Conservation (phyloP, 2,797 vertebrate species). For the Prunella strophiata region DNA sequence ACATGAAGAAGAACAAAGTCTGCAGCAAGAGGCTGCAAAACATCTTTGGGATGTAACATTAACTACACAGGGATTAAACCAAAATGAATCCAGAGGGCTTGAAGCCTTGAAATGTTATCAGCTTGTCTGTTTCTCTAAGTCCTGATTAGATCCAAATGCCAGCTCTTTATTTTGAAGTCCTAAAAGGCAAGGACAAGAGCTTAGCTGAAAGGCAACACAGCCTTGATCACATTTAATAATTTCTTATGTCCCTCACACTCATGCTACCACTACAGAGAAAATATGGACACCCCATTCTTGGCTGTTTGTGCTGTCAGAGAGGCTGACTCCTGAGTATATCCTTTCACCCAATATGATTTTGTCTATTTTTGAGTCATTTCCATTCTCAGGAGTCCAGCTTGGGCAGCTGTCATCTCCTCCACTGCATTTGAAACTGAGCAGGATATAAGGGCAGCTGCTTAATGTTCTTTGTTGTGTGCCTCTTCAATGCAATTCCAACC, state of each 20-base stretch:
- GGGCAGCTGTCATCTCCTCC: background rate
- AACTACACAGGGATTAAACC: background rate
- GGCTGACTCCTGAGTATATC: background rate
- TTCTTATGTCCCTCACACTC: background rate
- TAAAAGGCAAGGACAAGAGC: constrained; percentile 25
- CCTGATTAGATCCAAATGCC: background rate
- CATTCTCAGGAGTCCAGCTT: background rate
- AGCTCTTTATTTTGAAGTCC: background rate
- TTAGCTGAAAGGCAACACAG: background rate
- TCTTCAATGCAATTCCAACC: background rate
- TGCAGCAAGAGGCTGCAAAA: background rate
- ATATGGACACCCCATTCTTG: background rate
- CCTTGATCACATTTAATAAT: background rate
- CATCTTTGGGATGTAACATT: background rate
- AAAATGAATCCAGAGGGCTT: background rate
- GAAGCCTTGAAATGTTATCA: constrained; percentile 13
- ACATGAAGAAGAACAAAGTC: background rate
- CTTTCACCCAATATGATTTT: background rate
- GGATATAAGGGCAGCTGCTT: background rate
- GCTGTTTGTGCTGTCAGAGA: background rate
- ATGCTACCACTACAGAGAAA: background rate
- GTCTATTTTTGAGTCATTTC: background rate
- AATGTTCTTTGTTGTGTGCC: background rate
- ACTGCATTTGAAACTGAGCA: background rate
- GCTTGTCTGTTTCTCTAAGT: background rate